Base-by-base conservation (phyloP, 2,888 invertebrate genomes). In the Melanostoma scalare region DNA sequence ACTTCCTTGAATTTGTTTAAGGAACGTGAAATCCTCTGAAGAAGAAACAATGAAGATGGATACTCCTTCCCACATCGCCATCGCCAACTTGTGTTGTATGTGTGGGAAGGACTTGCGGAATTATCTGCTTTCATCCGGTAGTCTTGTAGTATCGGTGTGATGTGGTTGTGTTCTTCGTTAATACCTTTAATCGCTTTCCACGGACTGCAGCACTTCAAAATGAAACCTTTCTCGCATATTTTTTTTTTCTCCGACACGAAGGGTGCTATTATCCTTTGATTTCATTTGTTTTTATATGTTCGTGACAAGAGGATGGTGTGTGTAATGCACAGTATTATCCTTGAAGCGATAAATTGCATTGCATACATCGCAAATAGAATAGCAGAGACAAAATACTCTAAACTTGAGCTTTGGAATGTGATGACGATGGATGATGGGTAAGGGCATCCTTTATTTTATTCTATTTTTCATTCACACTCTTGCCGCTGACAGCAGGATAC, bases 281-380 rank as follows among this genome's bases (percentile, higher is more conserved):
- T 78, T 78, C 60, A 46, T 71, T 78, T 78, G 73, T 78, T 78
- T 84, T 78, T 67, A 50, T 65, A 6, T 56, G 74, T 74, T 73
- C 77, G 58, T 73, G 82, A 65, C 84, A 78, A 73, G 69, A 68
- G 71, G 36, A 55, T 44, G 48, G 50, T 63, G 48, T 50, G 65
- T 78, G 84, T 78, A 84, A 74, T 78, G 53, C 73, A 56, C 48
- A 50, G 65, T 65, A 74, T 82, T 82, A 78, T 84, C 82, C 82
- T 71, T 84, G 74, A 84, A 78, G 78, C 74, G 78, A 71, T 69
- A 78, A 84, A 84, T 84, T 84, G 78, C 82, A 78, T 69, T 74
- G 73, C 73, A 72, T 56, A 81, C 60, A 76, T 56, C 31, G 61
- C 73, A 74, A 73, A 77, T 58, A 82, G 61, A 61, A 60, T 9